phyloP scores from a whole-genome alignment of 2,113 vertebrate genomes.

The Equus quagga region DNA sequence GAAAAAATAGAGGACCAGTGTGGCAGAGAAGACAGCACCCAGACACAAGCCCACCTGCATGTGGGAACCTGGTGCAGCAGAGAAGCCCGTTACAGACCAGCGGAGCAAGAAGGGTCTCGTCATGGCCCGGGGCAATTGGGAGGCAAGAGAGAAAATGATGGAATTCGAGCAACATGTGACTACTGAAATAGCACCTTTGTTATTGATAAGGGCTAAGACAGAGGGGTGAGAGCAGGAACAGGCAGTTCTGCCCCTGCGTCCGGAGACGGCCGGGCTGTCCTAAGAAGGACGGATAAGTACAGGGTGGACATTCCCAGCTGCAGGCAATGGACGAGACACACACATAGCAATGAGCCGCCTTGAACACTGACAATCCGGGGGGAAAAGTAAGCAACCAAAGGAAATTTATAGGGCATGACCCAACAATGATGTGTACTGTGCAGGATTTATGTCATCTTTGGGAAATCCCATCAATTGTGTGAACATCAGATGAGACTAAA shows the following conservation, averaged over 20 bases:
- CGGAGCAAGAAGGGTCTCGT: accelerated
- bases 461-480: background rate
- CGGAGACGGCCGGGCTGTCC: accelerated
- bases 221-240: background rate
- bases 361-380: accelerated
- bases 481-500: background rate
- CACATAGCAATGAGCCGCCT: accelerated
- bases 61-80: accelerated
- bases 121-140: background rate
- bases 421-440: background rate
- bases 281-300: accelerated
- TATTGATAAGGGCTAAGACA: accelerated
- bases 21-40: too few species aligned
- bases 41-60: background rate
- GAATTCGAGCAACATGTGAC: accelerated
- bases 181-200: background rate
- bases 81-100: background rate
- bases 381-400: background rate
- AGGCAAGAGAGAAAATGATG: background rate
- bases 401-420: accelerated
- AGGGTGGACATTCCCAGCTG: background rate
- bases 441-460: background rate
- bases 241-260: background rate
- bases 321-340: accelerated
- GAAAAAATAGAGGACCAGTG: background rate